Conservation (phyloP, 1,140 invertebrate species). For the Papilio polytes region DNA sequence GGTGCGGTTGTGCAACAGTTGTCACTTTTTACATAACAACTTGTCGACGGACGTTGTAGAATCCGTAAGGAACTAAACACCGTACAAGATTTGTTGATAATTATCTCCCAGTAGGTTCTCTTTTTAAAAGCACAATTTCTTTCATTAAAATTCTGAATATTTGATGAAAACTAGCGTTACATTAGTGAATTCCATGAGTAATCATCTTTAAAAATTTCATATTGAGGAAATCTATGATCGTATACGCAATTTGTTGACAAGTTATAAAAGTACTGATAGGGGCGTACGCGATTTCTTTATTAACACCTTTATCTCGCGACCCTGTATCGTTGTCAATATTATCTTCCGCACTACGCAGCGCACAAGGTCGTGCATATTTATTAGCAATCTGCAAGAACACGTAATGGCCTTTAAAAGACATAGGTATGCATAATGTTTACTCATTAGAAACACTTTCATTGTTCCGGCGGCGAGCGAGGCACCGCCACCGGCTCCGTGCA, state of each 20-base stretch:
- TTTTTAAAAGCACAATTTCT: not conserved
- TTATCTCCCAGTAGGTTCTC: not conserved
- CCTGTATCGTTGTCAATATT: constrained; percentile 9
- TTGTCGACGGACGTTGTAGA: constrained; percentile 44
- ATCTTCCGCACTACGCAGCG: constrained; percentile 3
- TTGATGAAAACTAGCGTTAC: too few species aligned
- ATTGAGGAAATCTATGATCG: not conserved
- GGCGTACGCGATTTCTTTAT: not conserved
- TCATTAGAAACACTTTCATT: constrained; percentile 73
- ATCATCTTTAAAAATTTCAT: too few species aligned
- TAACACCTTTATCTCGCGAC: constrained; percentile 22
- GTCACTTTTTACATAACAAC: constrained; percentile 81
- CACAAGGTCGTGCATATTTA: constrained; percentile 18
- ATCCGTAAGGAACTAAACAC: constrained; percentile 25
- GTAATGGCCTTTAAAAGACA: constrained; percentile 29
- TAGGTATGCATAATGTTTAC: constrained; percentile 39
- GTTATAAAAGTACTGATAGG: not conserved
- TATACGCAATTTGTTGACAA: not conserved
- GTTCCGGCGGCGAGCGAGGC: constrained; percentile 59
- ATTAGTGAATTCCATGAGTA: not conserved
- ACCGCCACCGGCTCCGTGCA: constrained; percentile 56
- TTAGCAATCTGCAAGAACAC: constrained; percentile 20
- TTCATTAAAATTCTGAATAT: too few species aligned
- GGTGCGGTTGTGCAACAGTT: constrained; percentile 79
- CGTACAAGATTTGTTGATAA: not conserved